A percentile compares a stretch with the other conserved stretches of the same genome.
Evolutionary conservation across 2,888 invertebrate species (phyloP).

Genomic region (Crepidodera aurea): DNA sequence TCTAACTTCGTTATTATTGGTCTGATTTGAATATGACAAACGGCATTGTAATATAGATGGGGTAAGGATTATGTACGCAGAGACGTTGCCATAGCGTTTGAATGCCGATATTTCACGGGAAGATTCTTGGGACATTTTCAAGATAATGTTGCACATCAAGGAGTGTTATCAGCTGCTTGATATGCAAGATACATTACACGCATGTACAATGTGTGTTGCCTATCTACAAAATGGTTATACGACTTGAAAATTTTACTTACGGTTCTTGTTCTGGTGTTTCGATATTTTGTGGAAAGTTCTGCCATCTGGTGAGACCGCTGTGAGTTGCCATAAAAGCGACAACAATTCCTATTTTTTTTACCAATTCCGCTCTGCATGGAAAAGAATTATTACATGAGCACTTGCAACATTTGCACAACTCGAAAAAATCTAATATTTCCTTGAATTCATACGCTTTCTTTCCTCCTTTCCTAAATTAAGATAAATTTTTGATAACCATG

Average conservation of each 20-base stretch:
- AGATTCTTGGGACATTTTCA: no score
- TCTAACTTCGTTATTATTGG: no score
- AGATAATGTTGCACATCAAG: no score
- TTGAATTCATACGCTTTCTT: constrained; percentile 22
- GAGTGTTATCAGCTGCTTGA: no score
- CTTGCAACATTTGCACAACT: constrained; percentile 34
- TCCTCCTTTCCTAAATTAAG: constrained; percentile 16
- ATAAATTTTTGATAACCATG: not conserved
- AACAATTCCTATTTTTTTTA: constrained; percentile 84
- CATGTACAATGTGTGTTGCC: no score
- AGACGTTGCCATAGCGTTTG: no score
- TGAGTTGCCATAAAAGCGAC: constrained; percentile 90
- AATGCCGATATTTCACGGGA: no score
- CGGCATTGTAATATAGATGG: no score
- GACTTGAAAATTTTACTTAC: constrained; percentile 48
- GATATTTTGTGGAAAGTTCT: constrained; percentile 72
- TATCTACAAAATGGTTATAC: no score
- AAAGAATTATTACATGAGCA: constrained; percentile 38
- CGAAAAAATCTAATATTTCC: constrained; percentile 34
- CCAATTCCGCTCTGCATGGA: constrained; percentile 77
- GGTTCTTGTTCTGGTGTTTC: constrained; percentile 56
- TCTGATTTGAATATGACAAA: no score
- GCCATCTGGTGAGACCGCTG: constrained; percentile 90
- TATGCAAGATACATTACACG: no score
- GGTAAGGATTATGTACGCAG: no score